Base-by-base conservation (phyloP, 2,888 invertebrate genomes). In the Leptura quadrifasciata region DNA sequence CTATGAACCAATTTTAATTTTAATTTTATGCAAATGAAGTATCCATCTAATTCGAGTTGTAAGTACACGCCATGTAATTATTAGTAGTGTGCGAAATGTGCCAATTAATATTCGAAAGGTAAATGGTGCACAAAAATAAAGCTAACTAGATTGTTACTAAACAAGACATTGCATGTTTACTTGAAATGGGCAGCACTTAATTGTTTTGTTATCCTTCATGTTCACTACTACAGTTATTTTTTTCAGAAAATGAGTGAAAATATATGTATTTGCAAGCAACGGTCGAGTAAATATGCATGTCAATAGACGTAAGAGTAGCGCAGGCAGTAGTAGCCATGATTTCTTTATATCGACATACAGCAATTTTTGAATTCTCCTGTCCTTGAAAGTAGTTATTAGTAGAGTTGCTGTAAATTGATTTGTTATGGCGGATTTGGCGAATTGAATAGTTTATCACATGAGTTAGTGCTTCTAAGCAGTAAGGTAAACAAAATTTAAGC, bases 91-190 rank as follows among this genome's bases (percentile, higher is more conserved):
- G 57, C 58, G 27, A 69, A 58, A 35, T 69, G 55, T 57, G 20
- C 57, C 58, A 21, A 18, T 69, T 69, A 39, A 58, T 35, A 21
- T 35, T 63, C 35, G 55, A 68, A 68, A 57, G 67, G 47, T 69
- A 69, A 69, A 58, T 57, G 57, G 69, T 39, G 69, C 69, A 57
- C 58, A 69, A 58, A 69, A 69, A 69, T 31, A 20, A n/a, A 21
- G 15, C 0, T 39, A 69, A 69, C 24, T 60, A 39, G 69, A 57
- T 58, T 69, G 69, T 69, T 69, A 47, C 69, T 60, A 69, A 69
- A 60, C 47, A 21, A 57, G 39, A n/a, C 57, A 39, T 69, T 69
- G 69, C 69, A 58, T 69, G 69, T 18, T 31, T 52, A 35, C 21
- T 20, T 21, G 58, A 69, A 69, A 58, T 69, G 35, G 20, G 35